These are phyloP conservation scores for Oxystoma pomonae DNA, from an alignment of 2,888 invertebrate species.

Conservation along the genomic window DNA sequence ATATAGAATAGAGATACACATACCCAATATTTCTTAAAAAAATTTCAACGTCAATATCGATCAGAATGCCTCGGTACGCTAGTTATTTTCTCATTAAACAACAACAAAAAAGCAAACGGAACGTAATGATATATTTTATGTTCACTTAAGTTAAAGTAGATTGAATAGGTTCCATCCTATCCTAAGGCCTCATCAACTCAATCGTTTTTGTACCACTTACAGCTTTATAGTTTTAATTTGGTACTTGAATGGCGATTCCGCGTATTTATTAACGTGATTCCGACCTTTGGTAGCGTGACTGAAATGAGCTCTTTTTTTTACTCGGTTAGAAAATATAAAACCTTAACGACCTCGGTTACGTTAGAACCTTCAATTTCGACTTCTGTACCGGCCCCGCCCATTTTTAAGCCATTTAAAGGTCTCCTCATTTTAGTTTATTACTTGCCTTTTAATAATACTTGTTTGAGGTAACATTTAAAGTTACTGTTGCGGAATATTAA, in stretches of 20 bases:
- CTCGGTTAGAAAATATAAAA: not conserved
- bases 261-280: not conserved
- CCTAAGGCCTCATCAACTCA: too few species aligned
- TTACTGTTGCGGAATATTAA: not conserved
- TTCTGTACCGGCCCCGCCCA: not conserved
- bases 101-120: too few species aligned
- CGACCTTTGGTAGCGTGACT: not conserved
- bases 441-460: not conserved
- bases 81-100: too few species aligned
- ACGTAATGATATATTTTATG: too few species aligned
- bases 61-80: too few species aligned
- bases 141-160: too few species aligned
- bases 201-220: too few species aligned
- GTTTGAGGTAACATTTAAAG: not conserved
- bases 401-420: not conserved
- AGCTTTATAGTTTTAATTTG: not conserved
- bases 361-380: not conserved
- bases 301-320: not conserved
- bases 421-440: not conserved
- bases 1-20: too few species aligned
- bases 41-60: too few species aligned
- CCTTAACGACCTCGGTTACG: not conserved
- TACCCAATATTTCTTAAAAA: too few species aligned
- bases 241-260: not conserved
- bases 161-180: too few species aligned